Base-by-base conservation (phyloP, 2,113 vertebrate genomes). In the Bubo scandiacus region DNA sequence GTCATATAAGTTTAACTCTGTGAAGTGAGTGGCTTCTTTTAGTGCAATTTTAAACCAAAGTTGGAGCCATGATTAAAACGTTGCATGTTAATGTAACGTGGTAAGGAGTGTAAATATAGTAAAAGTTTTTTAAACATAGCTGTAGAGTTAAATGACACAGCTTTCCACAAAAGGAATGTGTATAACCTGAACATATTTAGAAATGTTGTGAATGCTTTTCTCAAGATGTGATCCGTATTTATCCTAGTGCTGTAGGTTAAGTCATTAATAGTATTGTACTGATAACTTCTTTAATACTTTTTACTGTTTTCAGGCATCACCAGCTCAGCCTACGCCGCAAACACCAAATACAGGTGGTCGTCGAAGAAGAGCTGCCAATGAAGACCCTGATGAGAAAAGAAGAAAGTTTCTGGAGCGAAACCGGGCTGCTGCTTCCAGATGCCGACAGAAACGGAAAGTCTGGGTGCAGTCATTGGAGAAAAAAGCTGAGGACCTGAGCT, bases 391-490 rank as follows among this genome's bases (percentile, higher is more conserved):
- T 72, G 99, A 99, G 86, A 99, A 99, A 96, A 98, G 99, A 38
- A 99, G 99, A 38, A 99, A 99, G 96, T 99, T 99, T 97, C 97
- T 99, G 93, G 99, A 99, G 96, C 98, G 99, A 43, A 99, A 99
- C 97, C 94, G 99, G 54, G 99, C 99, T 19, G 99, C 99, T 20
- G 99, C 99, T 49, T 99, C 99, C 43, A 98, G 99, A 71, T 99
- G 99, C 92, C 97, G 99, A 92, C 99, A 99, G 94, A 99, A 99
- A 97, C 99, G 99, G 96, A 99, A 99, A 98, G 99, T 99, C 86
- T 99, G 99, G 99, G 99, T 99, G 88, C 99, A 99, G 97, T 99
- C 99, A 49, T 82, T 99, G 97, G 99, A 99, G 97, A 99, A 99
- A 96, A 99, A 99, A 96, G 99, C 99, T 0, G 99, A 99, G 83